Percentiles rank a stretch among this genome's conserved stretches.
Conservation (phyloP, 2,113 vertebrate species). For the Triplophysa tibetana region DNA sequence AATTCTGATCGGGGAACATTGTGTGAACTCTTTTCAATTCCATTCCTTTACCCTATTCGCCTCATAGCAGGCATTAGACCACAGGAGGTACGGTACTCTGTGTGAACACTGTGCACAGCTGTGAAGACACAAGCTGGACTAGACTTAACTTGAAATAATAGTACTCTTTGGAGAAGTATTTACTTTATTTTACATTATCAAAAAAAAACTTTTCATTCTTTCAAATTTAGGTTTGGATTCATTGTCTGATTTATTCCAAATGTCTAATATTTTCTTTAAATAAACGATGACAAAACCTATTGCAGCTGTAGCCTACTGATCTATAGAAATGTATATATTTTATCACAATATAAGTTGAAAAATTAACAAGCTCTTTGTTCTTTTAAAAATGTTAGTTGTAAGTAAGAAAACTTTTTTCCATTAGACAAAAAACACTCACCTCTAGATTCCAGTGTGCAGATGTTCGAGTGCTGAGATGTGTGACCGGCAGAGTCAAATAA, state of each 20-base stretch:
- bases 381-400: too few relatives aligned
- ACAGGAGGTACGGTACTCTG: constrained; percentile 14
- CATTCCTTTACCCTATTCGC: constrained; percentile 22
- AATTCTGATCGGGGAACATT: neutral
- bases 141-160: neutral
- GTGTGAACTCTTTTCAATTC: constrained; percentile 12
- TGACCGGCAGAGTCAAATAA: neutral
- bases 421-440: neutral
- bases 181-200: too few relatives aligned
- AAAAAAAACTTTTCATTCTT: too few relatives aligned
- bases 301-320: too few relatives aligned
- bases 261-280: too few relatives aligned
- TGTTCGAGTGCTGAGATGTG: neutral
- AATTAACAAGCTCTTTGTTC: too few relatives aligned
- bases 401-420: too few relatives aligned
- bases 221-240: too few relatives aligned
- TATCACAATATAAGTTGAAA: too few relatives aligned
- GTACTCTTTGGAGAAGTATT: neutral
- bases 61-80: constrained; percentile 4
- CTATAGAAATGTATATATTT: too few relatives aligned
- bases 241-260: too few relatives aligned
- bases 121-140: neutral
- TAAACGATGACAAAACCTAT: neutral
- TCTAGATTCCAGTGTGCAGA: neutral
- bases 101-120: constrained; percentile 32